A percentile compares a stretch with the other conserved stretches of the same genome.
These are phyloP conservation scores for Megalopta genalis DNA, from an alignment of 1,140 invertebrate genomes.

Conservation along the genomic window DNA sequence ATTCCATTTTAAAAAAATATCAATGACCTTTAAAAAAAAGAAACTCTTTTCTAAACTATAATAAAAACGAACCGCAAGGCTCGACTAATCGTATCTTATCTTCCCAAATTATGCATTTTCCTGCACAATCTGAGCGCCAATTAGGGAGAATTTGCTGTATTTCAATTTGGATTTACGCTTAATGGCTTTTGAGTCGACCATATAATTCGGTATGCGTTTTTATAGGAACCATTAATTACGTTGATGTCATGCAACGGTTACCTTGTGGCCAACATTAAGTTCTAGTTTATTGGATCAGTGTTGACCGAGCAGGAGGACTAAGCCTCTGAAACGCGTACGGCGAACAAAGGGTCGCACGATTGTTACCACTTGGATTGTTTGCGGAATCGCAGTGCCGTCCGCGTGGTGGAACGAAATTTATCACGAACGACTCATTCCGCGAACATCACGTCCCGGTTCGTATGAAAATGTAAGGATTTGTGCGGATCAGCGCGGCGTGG, in stretches of 20 bases:
- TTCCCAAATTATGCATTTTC: too few species aligned
- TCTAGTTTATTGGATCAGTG: slow-evolving; percentile 53
- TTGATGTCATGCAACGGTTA: neutral
- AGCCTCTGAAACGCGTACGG: slow-evolving; percentile 40
- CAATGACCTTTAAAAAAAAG: too few species aligned
- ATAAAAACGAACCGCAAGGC: too few species aligned
- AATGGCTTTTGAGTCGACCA: too few species aligned
- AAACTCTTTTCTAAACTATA: too few species aligned
- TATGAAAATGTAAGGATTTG: neutral
- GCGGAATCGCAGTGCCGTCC: neutral
- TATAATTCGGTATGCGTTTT: slow-evolving; percentile 4
- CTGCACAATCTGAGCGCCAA: too few species aligned
- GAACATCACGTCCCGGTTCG: neutral
- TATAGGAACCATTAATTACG: slow-evolving; percentile 7
- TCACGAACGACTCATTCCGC: slow-evolving; percentile 5
- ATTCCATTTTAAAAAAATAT: too few species aligned
- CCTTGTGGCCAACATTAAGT: slow-evolving; percentile 56
- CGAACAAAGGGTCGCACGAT: slow-evolving; percentile 15
- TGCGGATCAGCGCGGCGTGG: slow-evolving; percentile 1
- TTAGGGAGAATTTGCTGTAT: too few species aligned
- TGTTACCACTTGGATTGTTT: neutral
- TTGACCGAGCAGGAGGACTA: slow-evolving; percentile 25
- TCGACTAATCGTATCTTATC: too few species aligned
- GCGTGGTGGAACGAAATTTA: neutral
- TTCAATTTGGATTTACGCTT: too few species aligned